Percentiles rank a stretch among this genome's conserved stretches.
These are phyloP conservation scores for Drosophila sproati DNA, from an alignment of 1,140 invertebrate species.

Conservation along the genomic window DNA sequence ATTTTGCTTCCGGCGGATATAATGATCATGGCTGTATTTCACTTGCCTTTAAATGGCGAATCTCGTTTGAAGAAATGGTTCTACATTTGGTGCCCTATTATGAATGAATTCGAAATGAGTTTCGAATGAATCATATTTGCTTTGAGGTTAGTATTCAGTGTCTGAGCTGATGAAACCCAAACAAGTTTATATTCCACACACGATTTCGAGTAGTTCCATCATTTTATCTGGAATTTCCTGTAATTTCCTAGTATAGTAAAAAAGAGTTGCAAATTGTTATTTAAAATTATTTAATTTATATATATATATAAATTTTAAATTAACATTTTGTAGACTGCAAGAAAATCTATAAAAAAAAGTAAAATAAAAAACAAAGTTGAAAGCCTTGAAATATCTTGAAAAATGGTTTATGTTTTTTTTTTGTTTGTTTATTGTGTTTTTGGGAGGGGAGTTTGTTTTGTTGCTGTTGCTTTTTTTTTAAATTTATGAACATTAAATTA, in stretches of 20 bases:
- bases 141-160: no score
- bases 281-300: conserved; percentile 1
- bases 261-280: no score
- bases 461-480: conserved; percentile 42
- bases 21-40: neutral
- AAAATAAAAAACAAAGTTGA: conserved; percentile 26
- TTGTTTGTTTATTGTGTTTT: conserved; percentile 58
- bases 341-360: conserved; percentile 29
- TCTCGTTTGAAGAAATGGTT: neutral
- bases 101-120: no score
- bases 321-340: conserved; percentile 18
- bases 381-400: conserved; percentile 27
- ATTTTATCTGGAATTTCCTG: no score
- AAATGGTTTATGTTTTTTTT: conserved; percentile 54
- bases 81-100: neutral
- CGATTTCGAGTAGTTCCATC: no score
- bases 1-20: conserved; percentile 1
- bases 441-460: conserved; percentile 24
- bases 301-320: conserved; percentile 2
- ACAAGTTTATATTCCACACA: neutral
- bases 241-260: no score
- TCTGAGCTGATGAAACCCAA: no score
- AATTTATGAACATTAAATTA: conserved; percentile 58
- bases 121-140: no score
- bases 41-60: neutral